These are phyloP conservation scores for Amazona ochrocephala DNA, from an alignment of 2,797 vertebrate species.

Conservation along the genomic window DNA sequence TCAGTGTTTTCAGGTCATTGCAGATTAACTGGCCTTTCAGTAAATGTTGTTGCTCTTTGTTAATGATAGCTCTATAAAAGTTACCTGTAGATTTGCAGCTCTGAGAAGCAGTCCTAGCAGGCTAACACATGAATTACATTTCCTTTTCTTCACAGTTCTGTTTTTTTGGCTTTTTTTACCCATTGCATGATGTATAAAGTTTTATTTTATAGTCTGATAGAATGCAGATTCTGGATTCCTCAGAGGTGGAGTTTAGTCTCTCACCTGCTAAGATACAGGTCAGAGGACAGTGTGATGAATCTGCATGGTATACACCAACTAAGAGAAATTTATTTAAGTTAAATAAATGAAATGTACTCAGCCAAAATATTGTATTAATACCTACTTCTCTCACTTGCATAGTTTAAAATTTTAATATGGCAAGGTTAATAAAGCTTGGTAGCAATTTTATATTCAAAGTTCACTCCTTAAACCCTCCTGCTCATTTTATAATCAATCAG, in stretches of 20 bases:
- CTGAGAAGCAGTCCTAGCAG: background rate
- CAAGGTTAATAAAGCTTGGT: slow-evolving; percentile 42
- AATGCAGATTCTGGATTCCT: background rate
- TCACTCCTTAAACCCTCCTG: slow-evolving; percentile 36
- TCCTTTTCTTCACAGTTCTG: background rate
- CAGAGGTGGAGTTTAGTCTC: background rate
- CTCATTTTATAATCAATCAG: slow-evolving; percentile 66
- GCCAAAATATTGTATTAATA: slow-evolving; percentile 17
- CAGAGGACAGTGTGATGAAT: background rate
- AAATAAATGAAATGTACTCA: slow-evolving; percentile 21
- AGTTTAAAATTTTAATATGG: slow-evolving; percentile 31
- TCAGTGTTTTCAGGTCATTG: slow-evolving; percentile 10
- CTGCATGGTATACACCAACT: background rate
- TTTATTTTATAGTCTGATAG: background rate
- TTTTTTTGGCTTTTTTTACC: background rate
- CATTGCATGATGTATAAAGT: background rate
- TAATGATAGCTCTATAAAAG: slow-evolving; percentile 27
- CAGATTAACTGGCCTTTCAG: slow-evolving; percentile 14
- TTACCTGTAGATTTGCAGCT: background rate
- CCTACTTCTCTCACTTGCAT: background rate
- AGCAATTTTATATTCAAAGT: slow-evolving; percentile 26
- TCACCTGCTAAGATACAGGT: background rate
- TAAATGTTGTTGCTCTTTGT: background rate
- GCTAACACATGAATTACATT: background rate
- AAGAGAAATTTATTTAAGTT: slow-evolving; percentile 12